Evolutionary conservation across 2,113 vertebrate genomes (phyloP).

Genomic region (Artemisiospiza belli): DNA sequence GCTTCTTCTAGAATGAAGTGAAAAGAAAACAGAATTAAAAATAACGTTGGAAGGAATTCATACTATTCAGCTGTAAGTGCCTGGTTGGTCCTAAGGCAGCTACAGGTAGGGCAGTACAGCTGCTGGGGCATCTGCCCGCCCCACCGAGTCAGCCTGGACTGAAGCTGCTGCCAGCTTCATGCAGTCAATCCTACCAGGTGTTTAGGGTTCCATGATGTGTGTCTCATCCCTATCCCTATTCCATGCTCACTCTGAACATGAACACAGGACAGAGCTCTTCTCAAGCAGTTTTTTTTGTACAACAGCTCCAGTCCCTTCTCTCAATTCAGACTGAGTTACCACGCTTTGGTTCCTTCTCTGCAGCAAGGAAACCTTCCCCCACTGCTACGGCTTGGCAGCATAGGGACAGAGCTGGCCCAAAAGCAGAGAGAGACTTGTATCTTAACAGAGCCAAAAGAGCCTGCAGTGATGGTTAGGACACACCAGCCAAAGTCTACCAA

Average conservation of each 20-base stretch:
- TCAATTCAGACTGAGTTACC: neutral
- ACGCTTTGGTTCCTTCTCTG: neutral
- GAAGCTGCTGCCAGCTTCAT: neutral
- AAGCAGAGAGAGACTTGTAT: neutral
- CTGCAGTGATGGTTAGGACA: neutral
- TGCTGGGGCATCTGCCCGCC: neutral
- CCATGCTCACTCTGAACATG: neutral
- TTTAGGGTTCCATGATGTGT: neutral
- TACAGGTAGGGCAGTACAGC: neutral
- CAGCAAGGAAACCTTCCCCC: neutral
- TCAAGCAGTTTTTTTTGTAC: neutral
- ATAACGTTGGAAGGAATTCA: neutral
- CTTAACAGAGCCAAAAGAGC: neutral
- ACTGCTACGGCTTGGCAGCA: neutral
- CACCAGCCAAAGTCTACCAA: neutral
- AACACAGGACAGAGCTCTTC: neutral
- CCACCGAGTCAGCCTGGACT: neutral
- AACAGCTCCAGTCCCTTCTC: neutral
- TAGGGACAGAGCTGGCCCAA: neutral
- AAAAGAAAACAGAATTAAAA: neutral
- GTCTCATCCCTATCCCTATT: neutral
- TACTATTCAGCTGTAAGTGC: neutral
- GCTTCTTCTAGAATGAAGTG: neutral
- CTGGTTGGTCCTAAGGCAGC: neutral
- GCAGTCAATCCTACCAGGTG: neutral